Evolutionary conservation across 2,113 vertebrate genomes (phyloP).

Genomic region (Halichoerus grypus): DNA sequence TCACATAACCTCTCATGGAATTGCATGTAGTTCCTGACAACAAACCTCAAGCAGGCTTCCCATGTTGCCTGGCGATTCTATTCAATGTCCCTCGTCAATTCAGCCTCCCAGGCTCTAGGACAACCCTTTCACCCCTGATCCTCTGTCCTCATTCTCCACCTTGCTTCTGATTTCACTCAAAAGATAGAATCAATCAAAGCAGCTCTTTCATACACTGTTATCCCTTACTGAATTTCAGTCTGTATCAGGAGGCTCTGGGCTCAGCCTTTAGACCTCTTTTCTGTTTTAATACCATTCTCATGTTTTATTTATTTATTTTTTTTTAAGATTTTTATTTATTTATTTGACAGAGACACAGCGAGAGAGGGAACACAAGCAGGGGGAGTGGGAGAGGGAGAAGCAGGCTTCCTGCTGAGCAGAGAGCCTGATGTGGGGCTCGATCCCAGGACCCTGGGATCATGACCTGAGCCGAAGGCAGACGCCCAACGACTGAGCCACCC

Average conservation of each 20-base stretch:
- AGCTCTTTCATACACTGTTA: background rate
- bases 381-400: too few relatives aligned
- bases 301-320: too few relatives aligned
- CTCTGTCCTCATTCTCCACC: background rate
- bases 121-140: background rate
- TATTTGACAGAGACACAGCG: too few relatives aligned
- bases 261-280: background rate
- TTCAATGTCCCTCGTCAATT: background rate
- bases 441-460: too few relatives aligned
- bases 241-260: background rate
- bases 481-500: too few relatives aligned
- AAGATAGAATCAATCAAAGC: background rate
- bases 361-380: too few relatives aligned
- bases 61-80: background rate
- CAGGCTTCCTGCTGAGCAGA: too few relatives aligned
- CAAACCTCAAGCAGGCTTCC: background rate
- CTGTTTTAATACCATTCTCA: too few relatives aligned
- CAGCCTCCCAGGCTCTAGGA: background rate
- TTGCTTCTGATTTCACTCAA: background rate
- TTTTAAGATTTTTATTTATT: too few relatives aligned
- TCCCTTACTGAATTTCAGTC: background rate
- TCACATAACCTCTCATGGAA: fast-evolving
- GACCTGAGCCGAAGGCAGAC: too few relatives aligned
- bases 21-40: background rate
- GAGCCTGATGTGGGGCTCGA: too few relatives aligned